phyloP scores from a whole-genome alignment of 2,797 vertebrate species.

The Enoplosus armatus region DNA sequence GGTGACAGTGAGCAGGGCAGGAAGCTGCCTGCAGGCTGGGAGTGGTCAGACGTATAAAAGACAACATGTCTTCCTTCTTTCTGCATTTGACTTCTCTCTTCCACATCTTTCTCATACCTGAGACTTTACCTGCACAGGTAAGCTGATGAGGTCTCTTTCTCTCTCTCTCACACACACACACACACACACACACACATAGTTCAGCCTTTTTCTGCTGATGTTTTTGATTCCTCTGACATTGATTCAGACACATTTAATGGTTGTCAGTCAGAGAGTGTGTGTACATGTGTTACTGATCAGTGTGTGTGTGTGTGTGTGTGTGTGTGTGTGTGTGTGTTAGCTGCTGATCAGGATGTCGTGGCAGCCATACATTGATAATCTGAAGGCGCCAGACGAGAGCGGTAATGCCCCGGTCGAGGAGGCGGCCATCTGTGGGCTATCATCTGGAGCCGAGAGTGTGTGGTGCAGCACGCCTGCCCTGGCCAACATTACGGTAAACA shows the following conservation, averaged over 20 bases:
- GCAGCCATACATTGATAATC: rapidly evolving
- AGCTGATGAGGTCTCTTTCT: constrained; percentile 13
- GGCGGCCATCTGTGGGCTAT: rapidly evolving
- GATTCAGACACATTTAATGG: not conserved
- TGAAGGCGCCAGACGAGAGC: rapidly evolving
- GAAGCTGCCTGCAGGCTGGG: constrained; percentile 56
- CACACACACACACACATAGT: constrained; percentile 1
- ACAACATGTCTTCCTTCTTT: constrained; percentile 48
- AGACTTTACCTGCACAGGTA: constrained; percentile 63
- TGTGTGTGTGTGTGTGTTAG: not conserved
- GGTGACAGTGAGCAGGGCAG: constrained; percentile 14
- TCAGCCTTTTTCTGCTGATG: not conserved
- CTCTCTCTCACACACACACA: not conserved
- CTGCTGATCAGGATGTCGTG: constrained; percentile 52
- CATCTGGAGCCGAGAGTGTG: rapidly evolving
- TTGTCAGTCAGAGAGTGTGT: not conserved
- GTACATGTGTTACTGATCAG: not conserved
- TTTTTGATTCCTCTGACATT: not conserved
- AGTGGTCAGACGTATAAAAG: constrained; percentile 60
- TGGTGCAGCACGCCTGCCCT: rapidly evolving
- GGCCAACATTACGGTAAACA: not conserved
- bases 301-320: not conserved
- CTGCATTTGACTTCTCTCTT: constrained; percentile 40
- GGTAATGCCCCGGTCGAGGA: rapidly evolving
- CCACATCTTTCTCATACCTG: not conserved